Evolutionary conservation across 2,888 invertebrate species (phyloP).

Genomic region (Azorinus chamasolen): DNA sequence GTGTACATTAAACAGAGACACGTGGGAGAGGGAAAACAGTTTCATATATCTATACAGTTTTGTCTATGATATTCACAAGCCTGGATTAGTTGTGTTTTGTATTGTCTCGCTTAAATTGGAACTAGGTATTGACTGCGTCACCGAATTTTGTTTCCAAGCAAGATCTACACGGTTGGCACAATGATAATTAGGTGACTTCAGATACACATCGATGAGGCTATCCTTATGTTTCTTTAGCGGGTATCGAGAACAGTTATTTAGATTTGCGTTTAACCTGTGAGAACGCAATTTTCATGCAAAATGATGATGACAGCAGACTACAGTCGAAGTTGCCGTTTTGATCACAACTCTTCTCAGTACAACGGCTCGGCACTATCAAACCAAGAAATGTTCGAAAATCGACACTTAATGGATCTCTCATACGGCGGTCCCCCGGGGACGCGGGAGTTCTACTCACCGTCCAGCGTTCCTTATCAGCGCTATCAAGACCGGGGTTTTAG

Average conservation of each 20-base stretch:
- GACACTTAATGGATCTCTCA: slow-evolving; percentile 81
- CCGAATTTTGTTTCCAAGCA: too few species aligned
- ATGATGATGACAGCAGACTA: slow-evolving; percentile 84
- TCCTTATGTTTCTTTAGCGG: too few species aligned
- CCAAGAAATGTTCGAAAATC: slow-evolving; percentile 75
- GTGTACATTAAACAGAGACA: slow-evolving; percentile 35
- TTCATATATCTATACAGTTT: too few species aligned
- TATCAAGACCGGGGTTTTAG: slow-evolving; percentile 56
- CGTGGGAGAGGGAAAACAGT: slow-evolving; percentile 33
- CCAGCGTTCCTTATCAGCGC: slow-evolving; percentile 66
- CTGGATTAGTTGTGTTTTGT: too few species aligned
- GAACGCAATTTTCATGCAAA: slow-evolving; percentile 8
- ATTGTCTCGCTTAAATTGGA: too few species aligned
- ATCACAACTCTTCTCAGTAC: slow-evolving; percentile 67
- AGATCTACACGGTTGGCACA: too few species aligned
- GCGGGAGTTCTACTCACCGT: slow-evolving; percentile 70
- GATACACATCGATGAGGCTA: too few species aligned
- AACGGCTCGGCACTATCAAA: slow-evolving; percentile 46
- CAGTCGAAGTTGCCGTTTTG: slow-evolving; percentile 84
- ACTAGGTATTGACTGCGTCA: too few species aligned
- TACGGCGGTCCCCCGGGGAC: slow-evolving; percentile 71
- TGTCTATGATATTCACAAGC: too few species aligned
- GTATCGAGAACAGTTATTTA: too few species aligned
- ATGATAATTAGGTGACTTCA: too few species aligned
- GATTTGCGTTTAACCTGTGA: too few species aligned